Base-by-base conservation (phyloP, 2,113 vertebrate species). In the Nesogale talazaci region DNA sequence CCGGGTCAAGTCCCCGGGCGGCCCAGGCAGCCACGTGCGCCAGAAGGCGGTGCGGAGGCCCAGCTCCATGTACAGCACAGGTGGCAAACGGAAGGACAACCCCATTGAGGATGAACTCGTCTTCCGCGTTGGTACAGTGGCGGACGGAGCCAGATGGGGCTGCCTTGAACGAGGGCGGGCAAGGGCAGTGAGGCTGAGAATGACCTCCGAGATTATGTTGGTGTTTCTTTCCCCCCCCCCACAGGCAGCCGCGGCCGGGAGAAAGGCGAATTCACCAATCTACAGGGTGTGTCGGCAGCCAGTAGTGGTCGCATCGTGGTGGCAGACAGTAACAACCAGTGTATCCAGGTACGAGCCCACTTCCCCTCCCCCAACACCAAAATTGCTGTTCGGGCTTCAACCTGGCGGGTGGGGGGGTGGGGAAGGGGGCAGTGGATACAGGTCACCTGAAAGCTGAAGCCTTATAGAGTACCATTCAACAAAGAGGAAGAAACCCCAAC, bases 281-380 rank as follows among this genome's bases (percentile, higher is more conserved):
- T 99, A 56, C 99, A 99, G 97, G 99, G 99, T 70, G 99, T 99
- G 92, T 99, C 99, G 0, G 98, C 99, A 17, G 99, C 99, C 90
- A 98, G 98, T 82, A 98, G 98, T 0, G 99, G 99, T 9, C 98
- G 99, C 59, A 99, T 99, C 10, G 99, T 99, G 56, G 99, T 99
- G 89, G 99, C 99, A 0, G 99, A 99, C 97, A 99, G 99, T 97
- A 99, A 99, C 97, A 99, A 99, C 98, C 99, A 99, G 78, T 99
- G 99, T 27, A 99, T 99, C 94, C 99, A 99, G 99, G 99, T 99
- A 97, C 90, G 86, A 16, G 0, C 42, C 61, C 57, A 20, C 34
- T n/a, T 52, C 36, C 67, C 1, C 59, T 80, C 20, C 31, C 40
- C 27, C 1, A 20, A 2, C 36, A 42, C 40, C 59, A n/a, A 69